Conservation (phyloP, 2,888 invertebrate genomes). For the Sarcophaga rosellei region DNA sequence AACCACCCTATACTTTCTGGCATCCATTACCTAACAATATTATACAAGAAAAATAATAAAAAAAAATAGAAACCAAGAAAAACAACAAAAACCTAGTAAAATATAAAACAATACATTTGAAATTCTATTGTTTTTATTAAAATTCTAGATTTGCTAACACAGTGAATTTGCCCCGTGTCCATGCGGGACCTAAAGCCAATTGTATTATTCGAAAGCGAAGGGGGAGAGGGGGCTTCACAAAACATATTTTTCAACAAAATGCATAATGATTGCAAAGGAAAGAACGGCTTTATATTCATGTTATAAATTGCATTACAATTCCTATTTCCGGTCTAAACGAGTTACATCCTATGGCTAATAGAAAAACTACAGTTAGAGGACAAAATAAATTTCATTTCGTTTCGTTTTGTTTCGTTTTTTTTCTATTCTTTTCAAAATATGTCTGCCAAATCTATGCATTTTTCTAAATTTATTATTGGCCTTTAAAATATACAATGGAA, state of each 20-base stretch:
- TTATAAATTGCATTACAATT: constrained; percentile 61
- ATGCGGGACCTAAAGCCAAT: background rate
- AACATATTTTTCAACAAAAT: constrained; percentile 49
- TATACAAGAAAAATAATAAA: constrained; percentile 21
- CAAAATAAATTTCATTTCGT: constrained; percentile 9
- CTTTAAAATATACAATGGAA: constrained; percentile 39
- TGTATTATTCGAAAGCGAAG: constrained; percentile 17
- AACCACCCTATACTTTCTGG: background rate
- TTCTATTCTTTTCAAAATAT: constrained; percentile 47
- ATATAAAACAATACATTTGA: constrained; percentile 49
- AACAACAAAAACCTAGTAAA: too few relatives aligned
- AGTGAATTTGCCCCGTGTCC: too few relatives aligned
- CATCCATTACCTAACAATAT: background rate
- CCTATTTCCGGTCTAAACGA: constrained; percentile 61
- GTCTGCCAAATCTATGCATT: constrained; percentile 35
- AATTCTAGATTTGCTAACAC: constrained; percentile 25
- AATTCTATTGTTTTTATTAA: constrained; percentile 44
- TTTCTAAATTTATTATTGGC: constrained; percentile 56
- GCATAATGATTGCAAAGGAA: constrained; percentile 41
- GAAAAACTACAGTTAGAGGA: constrained; percentile 2
- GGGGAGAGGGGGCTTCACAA: background rate
- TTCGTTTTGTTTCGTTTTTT: background rate
- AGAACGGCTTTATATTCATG: constrained; percentile 29
- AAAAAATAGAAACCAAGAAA: constrained; percentile 35
- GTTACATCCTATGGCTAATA: constrained; percentile 59